Conservation (phyloP, 2,888 invertebrate species). For the Oligia latruncula region DNA sequence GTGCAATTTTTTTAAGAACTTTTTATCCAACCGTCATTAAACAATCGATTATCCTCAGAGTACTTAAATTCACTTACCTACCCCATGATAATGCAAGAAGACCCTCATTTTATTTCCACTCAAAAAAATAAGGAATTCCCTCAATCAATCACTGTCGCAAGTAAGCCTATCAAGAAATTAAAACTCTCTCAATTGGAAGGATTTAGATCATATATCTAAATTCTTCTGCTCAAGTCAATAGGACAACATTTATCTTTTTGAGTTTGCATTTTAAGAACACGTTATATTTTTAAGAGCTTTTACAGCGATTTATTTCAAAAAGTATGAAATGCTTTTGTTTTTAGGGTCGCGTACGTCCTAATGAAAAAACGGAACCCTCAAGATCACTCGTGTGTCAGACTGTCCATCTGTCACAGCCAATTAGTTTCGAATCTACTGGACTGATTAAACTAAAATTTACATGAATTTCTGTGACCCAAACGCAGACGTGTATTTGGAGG, state of each 20-base stretch:
- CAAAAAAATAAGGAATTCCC: conserved; percentile 47
- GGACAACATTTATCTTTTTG: conserved; percentile 39
- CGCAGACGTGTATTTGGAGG: background rate
- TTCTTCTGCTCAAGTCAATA: conserved; percentile 52
- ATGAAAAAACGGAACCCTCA: background rate
- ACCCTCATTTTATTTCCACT: conserved; percentile 38
- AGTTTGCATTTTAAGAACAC: conserved; percentile 26
- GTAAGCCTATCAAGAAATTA: conserved; percentile 67
- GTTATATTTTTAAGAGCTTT: conserved; percentile 8
- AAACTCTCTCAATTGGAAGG: conserved; percentile 65
- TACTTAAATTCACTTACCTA: conserved; percentile 9
- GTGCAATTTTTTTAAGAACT: background rate
- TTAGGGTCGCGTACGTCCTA: background rate
- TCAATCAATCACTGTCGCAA: conserved; percentile 68
- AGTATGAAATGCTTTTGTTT: background rate
- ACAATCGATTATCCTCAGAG: conserved; percentile 2
- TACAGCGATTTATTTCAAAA: background rate
- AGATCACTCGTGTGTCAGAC: background rate
- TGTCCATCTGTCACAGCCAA: background rate
- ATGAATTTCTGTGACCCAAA: background rate
- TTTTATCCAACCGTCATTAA: background rate
- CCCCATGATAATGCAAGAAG: conserved; percentile 23
- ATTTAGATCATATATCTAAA: conserved; percentile 63
- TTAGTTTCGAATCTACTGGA: background rate
- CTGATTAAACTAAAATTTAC: background rate